phyloP scores from a whole-genome alignment of 2,888 invertebrate genomes.

The Athrips mouffetella region DNA sequence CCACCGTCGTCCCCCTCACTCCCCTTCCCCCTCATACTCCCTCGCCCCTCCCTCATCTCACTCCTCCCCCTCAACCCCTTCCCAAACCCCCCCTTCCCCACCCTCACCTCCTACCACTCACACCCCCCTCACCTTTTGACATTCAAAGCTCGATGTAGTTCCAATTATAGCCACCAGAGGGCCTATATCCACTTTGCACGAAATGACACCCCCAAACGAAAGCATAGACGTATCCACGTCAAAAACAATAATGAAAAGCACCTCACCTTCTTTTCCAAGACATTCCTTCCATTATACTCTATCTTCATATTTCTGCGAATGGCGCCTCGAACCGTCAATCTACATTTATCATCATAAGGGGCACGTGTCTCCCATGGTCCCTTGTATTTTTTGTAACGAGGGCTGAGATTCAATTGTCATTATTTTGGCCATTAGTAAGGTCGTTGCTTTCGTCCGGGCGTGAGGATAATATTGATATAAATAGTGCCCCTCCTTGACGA shows the following conservation, averaged over 20 bases:
- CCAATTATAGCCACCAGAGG: too few relatives aligned
- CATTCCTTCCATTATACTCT: not conserved
- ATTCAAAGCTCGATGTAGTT: too few relatives aligned
- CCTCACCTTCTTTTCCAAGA: not conserved
- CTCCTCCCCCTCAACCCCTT: too few relatives aligned
- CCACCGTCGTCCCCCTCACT: too few relatives aligned
- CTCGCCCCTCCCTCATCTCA: too few relatives aligned
- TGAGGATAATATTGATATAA: conserved; percentile 64
- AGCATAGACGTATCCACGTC: too few relatives aligned
- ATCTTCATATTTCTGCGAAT: not conserved
- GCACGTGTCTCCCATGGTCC: not conserved
- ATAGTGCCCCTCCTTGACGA: conserved; percentile 60
- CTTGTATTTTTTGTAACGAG: conserved; percentile 15
- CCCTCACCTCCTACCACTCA: too few relatives aligned
- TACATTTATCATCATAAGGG: conserved; percentile 4
- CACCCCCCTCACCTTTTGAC: too few relatives aligned
- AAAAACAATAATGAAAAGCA: not conserved
- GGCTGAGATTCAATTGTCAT: conserved; percentile 36
- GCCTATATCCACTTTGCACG: too few relatives aligned
- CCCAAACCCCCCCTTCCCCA: too few relatives aligned
- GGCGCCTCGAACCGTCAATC: not conserved
- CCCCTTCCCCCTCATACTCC: too few relatives aligned
- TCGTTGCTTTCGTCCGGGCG: conserved; percentile 54
- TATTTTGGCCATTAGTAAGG: conserved; percentile 52
- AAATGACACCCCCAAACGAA: too few relatives aligned